Evolutionary conservation across 2,113 vertebrate species (phyloP), one percentile per base, ranked within the genome.

Genomic region (Mastomys natalensis): DNA sequence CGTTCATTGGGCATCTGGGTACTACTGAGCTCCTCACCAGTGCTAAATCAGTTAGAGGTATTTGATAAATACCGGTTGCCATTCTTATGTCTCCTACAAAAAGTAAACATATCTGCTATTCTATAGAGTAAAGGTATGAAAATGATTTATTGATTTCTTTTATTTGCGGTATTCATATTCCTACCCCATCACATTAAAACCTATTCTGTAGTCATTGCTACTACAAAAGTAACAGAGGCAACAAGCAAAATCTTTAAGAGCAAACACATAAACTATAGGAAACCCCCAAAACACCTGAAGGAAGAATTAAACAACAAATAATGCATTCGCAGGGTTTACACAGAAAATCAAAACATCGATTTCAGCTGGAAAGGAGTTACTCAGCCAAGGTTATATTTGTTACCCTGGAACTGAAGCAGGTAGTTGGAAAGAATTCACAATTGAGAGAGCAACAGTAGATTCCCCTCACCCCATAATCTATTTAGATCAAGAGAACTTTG

Each of bases 341-440:
- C 0, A 66, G 88, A 77, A 87, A 73, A 90, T 72, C 70, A 73
- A 78, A 91, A 34, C 53, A 24, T 19, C 64, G 70, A 85, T 66
- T 93, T 45, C 51, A 86, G 53, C 72, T 88, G 51, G 86, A 43
- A 93, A 90, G 89, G 51, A 94, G 90, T 92, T 85, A 66, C 31
- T 87, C 37, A 45, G 77, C 85, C 87, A 87, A 94, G 45, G 15
- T 87, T 92, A 55, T 70, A 37, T 84, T 94, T 95, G 84, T 94
- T 90, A 90, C 78, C 53, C 53, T 96, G 82, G 70, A 94, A 95
- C 74, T 87, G 43, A 90, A 94, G 40, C 78, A 97, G 95, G 94
- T 96, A 95, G 93, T 96, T 92, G 62, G 95, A 97, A 92, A 86
- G 70, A 96, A 95, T 97, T 92, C 91, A 88, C 94, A 95, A 72